A percentile compares a stretch with the other conserved stretches of the same genome.
These are phyloP conservation scores for Melinaea marsaeus DNA, from an alignment of 2,888 invertebrate genomes.

Conservation along the genomic window DNA sequence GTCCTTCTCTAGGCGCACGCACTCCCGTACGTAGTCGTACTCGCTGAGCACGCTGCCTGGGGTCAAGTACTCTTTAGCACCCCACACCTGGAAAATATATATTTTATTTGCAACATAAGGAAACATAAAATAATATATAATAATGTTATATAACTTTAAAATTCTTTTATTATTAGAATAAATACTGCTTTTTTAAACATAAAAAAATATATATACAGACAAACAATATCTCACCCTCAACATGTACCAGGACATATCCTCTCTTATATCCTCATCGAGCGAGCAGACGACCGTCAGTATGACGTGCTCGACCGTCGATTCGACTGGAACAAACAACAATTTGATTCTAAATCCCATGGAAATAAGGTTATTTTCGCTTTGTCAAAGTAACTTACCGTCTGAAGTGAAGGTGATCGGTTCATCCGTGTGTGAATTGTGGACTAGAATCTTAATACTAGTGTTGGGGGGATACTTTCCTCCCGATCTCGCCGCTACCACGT, in stretches of 20 bases:
- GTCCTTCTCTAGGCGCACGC: constrained; percentile 94
- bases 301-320: constrained; percentile 90
- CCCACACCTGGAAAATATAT: constrained; percentile 82
- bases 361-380: neutral
- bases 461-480: constrained; percentile 86
- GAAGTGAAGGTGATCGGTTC: constrained; percentile 93
- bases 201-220: too few species aligned
- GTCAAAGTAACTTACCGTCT: constrained; percentile 81
- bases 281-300: constrained; percentile 90
- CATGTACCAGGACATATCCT: constrained; percentile 82
- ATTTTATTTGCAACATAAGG: neutral
- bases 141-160: too few species aligned
- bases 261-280: constrained; percentile 84
- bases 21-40: constrained; percentile 95
- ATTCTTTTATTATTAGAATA: too few species aligned
- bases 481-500: constrained; percentile 92
- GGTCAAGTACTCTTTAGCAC: constrained; percentile 92
- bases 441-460: constrained; percentile 93
- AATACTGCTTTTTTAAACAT: too few species aligned
- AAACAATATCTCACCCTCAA: constrained; percentile 65
- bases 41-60: constrained; percentile 90
- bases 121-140: too few species aligned
- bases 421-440: constrained; percentile 79
- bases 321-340: constrained; percentile 79
- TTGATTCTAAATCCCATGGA: neutral